Evolutionary conservation across 2,113 vertebrate species (phyloP).

Genomic region (Origma solitaria): DNA sequence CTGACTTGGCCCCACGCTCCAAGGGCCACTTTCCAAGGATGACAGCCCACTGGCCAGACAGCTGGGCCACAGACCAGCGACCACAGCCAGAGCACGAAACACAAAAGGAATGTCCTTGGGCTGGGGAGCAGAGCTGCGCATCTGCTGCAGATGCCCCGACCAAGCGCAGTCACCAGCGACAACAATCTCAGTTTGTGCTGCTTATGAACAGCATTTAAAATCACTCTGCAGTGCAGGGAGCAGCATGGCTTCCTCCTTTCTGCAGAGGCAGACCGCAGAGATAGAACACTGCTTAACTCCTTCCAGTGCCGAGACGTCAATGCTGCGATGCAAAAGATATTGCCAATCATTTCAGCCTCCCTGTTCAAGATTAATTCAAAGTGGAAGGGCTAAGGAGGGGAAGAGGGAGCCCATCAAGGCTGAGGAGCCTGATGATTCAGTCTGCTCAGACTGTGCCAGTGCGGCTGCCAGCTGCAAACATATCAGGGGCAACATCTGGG

Average conservation of each 20-base stretch:
- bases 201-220: background rate
- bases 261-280: background rate
- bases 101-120: slow-evolving; percentile 37
- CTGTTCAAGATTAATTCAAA: too few relatives aligned
- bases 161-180: background rate
- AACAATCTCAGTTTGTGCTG: background rate
- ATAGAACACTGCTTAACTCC: background rate
- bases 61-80: background rate
- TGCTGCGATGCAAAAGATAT: accelerated
- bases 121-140: background rate
- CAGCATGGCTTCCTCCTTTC: background rate
- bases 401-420: background rate
- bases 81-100: slow-evolving; percentile 3
- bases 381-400: background rate
- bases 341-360: background rate
- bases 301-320: accelerated
- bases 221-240: background rate
- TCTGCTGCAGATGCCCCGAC: background rate
- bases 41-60: slow-evolving; percentile 5
- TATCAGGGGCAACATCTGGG: background rate
- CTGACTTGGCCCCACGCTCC: background rate
- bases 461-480: background rate
- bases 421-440: background rate
- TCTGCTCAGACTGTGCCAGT: background rate
- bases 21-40: background rate